Base-by-base conservation (phyloP, 1,140 invertebrate species). In the Uloborus diversus region DNA sequence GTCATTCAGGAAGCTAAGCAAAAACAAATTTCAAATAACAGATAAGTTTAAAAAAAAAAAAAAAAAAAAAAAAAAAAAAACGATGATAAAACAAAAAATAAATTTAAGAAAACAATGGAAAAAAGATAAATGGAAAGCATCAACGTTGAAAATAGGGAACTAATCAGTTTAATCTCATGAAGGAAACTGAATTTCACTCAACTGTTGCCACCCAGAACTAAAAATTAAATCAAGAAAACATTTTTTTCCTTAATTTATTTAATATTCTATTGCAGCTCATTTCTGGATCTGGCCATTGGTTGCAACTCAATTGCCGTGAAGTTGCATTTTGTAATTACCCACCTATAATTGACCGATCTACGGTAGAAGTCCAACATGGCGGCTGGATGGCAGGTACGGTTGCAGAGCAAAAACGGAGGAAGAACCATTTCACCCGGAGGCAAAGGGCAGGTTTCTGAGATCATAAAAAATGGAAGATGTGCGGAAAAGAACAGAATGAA, bases 401-500 rank as follows among this genome's bases (percentile, higher is more conserved):
- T n/a, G n/a, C n/a, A n/a, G 30, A 56, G 9, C 5, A 37, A 59
- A 23, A 42, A n/a, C 32, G 20, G 66, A 32, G 33, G 51, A 73
- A 64, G 71, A 78, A 57, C 66, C 27, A 78, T 78, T 78, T 49
- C 17, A 17, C 71, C 49, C 30, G 30, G n/a, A 64, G 59, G 71
- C 71, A 28, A 51, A 75, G 30, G 71, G 73, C 47, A 78, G 73
- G 61, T 66, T 65, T 42, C 30, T 65, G 4, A 25, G 33, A 65
- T 65, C 59, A 76, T 64, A 76, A 76, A 65, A 64, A 76, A 65
- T 64, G 30, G 23, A 73, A 42, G 70, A 76, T 35, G 47, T 49
- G 70, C 35, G 49, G 59, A 65, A 76, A 76, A 53, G 59, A 32
- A 65, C n/a, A 59, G 69, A 71, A 71, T 71, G 69, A 71, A 71